Percentiles rank a stretch among this genome's conserved stretches.
These are phyloP conservation scores for Aix galericulata DNA, from an alignment of 2,113 vertebrate genomes.

Conservation along the genomic window DNA sequence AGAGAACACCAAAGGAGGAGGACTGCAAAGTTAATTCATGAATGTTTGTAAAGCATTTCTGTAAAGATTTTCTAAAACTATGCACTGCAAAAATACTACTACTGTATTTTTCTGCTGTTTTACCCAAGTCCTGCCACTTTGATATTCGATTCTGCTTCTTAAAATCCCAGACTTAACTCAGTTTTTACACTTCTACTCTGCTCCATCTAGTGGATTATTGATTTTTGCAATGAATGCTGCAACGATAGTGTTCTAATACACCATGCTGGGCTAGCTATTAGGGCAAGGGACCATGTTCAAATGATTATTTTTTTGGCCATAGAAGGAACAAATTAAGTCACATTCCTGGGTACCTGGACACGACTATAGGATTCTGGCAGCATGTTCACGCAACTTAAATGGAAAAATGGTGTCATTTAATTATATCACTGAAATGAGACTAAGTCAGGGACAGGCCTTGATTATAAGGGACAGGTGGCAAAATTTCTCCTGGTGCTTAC, in stretches of 20 bases:
- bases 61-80: not conserved
- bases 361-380: constrained; percentile 57
- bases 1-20: not conserved
- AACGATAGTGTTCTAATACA: constrained; percentile 13
- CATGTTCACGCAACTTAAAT: not conserved
- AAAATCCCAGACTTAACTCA: constrained; percentile 13
- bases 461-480: constrained; percentile 61
- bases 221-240: constrained; percentile 48
- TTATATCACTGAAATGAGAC: constrained; percentile 27
- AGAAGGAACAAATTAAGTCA: constrained; percentile 46
- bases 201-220: constrained; percentile 75
- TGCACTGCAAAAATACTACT: not conserved
- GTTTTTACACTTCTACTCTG: constrained; percentile 64
- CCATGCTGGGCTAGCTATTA: constrained; percentile 24
- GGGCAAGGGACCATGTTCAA: constrained; percentile 16
- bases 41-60: not conserved
- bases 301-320: constrained; percentile 49
- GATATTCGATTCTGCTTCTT: constrained; percentile 7
- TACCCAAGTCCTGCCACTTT: not conserved
- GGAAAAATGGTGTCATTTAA: constrained; percentile 24
- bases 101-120: not conserved
- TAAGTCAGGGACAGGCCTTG: constrained; percentile 22
- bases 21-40: not conserved
- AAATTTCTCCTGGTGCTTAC: constrained; percentile 49
- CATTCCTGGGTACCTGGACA: constrained; percentile 18